A percentile compares a stretch with the other conserved stretches of the same genome.
phyloP scores from a whole-genome alignment of 2,888 invertebrate genomes.

The Phengaris arion region DNA sequence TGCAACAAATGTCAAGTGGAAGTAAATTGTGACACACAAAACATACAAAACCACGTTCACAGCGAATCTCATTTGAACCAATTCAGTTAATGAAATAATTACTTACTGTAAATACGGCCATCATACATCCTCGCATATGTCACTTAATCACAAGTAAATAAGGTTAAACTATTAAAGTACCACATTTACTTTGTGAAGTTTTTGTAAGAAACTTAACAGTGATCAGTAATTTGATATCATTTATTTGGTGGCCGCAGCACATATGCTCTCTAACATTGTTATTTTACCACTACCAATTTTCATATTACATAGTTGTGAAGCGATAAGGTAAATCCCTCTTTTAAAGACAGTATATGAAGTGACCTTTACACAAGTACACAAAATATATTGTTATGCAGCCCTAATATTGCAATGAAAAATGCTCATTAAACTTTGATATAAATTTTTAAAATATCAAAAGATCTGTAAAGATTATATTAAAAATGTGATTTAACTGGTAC shows the following conservation, averaged over 20 bases:
- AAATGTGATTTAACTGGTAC: conserved; percentile 20
- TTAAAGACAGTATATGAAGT: no score
- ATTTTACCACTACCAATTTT: no score
- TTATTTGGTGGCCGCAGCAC: neutral
- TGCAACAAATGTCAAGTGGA: conserved; percentile 57
- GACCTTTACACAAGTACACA: no score
- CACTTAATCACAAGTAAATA: neutral
- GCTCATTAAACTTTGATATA: neutral
- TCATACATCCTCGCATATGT: neutral
- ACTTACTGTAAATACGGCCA: neutral
- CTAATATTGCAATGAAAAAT: neutral
- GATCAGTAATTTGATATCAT: neutral
- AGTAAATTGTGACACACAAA: conserved; percentile 48
- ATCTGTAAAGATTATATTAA: neutral
- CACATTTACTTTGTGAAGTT: neutral
- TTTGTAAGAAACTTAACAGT: neutral
- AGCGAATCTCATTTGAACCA: conserved; percentile 54
- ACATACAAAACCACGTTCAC: conserved; percentile 53
- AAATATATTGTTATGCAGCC: neutral
- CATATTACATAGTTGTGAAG: no score
- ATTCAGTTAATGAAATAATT: conserved; percentile 43
- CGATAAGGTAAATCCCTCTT: no score
- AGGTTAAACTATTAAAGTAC: neutral
- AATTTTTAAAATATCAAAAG: no score
- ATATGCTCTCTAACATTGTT: neutral